Evolutionary conservation across 1,140 invertebrate species (phyloP), one percentile per base, ranked within the genome.

Genomic region (Aphelenchoides fujianensis): DNA sequence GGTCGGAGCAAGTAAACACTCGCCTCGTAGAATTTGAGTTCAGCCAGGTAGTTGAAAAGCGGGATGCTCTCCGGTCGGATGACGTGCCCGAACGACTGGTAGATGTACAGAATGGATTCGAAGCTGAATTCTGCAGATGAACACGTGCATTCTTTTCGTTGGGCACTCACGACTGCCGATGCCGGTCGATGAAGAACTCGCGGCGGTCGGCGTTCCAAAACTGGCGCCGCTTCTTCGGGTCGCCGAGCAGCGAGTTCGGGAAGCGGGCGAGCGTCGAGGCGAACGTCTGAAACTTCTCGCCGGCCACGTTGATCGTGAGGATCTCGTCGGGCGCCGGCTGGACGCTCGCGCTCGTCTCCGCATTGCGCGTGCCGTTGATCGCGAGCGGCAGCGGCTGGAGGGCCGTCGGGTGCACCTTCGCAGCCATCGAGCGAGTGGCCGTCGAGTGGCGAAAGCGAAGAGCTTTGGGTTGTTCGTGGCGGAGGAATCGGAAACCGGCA

Each of bases 91-190:
- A 30, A 5, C 23, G 55, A 59, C 23, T 59, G 55, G 34, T 59
- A 59, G 19, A 59, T 59, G 19, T 59, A 59, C 27, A 59, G 55
- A 23, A 59, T 59, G 28, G 55, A 27, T 59, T 59, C 55, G 34
- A 59, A 59, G 34, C 5, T 7, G 41, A 48, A 48, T 16, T n/a
- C n/a, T n/a, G n/a, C n/a, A n/a, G n/a, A n/a, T n/a, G n/a, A n/a
- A n/a, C n/a, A n/a, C n/a, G n/a, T n/a, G n/a, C n/a, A n/a, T n/a
- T n/a, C n/a, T n/a, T n/a, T n/a, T n/a, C n/a, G n/a, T n/a, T n/a
- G n/a, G n/a, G n/a, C n/a, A n/a, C n/a, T n/a, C n/a, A n/a, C n/a
- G n/a, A n/a, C n/a, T n/a, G n/a, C n/a, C 55, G 55, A 23, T 59
- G 12, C 34, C 55, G 28, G 34, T 59, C 55, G 5, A 59, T 7